Base-by-base conservation (phyloP, 2,797 vertebrate genomes). In the Sarcoramphus papa region DNA sequence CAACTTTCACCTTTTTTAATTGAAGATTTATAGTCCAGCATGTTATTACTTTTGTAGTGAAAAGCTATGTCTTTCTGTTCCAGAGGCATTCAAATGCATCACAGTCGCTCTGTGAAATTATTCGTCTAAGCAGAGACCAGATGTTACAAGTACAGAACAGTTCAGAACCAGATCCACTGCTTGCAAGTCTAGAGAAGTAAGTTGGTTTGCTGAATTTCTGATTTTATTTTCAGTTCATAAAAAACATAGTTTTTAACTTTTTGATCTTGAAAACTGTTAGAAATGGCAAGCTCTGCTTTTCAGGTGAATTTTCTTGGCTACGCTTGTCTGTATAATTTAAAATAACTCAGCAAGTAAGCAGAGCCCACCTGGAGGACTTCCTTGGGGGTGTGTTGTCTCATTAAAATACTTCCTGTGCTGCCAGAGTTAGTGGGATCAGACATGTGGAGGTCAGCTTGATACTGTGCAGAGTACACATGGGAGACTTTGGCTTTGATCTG, bases 11-110 rank as follows among this genome's bases (percentile, higher is more conserved):
- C 6, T 77, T 64, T 73, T 47, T 48, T 33, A 60, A 33, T 14
- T 62, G 73, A 88, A 90, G 60, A 51, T 24, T 77, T 64, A 14
- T 9, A 35, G 30, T 75, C 6, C 16, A 41, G 33, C 37, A 10
- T 45, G 23, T 56, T 89, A 3, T 11, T 89, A 7, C 10, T 82
- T 19, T 69, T 43, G 8, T 4, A 80, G 86, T 90, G 92, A 95
- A 76, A 67, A 78, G 19, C 7, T 45, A 3, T 73, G 1, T 62
- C 91, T 95, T 85, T 94, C 73, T 90, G 57, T 97, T 97, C 53
- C 96, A 99, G 99, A 99, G 99, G 87, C 99, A 99, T 98, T 99
- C 99, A 88, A 99, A 99, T 75, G 99, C 99, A 41, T 99, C 99
- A 27, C 99, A 99, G 97, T 99, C 99, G 8, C 98, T 99, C 90